Evolutionary conservation across 2,113 vertebrate species (phyloP), one percentile per base, ranked within the genome.

Genomic region (Cebidichthys violaceus): DNA sequence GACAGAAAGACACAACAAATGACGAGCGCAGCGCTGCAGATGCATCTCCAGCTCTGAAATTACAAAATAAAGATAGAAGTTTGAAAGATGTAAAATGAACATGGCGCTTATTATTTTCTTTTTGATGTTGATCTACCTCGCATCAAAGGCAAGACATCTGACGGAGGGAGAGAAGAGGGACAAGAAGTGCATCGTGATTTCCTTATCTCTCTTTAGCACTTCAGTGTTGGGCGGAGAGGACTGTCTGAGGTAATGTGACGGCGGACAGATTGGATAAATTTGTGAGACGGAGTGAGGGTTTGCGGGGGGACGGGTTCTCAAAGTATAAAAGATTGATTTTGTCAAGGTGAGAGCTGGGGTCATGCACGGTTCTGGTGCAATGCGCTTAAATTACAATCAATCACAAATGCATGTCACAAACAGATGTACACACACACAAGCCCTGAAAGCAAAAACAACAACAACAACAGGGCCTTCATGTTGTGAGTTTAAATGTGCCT

Each of bases 71-170:
- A 67, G 9, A 29, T 31, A 75, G 52, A 75, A 24, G 67, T 83
- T 82, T 66, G 64, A 81, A 73, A 80, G 77, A 85, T 75, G 79
- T 70, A 67, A 87, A 82, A 76, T 20, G 55, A 89, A 88, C 55
- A 55, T 6, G 27, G 0, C 13, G 31, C 65, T 45, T 54, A 20
- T 82, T 55, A 60, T 68, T 85, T 72, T 39, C 17, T 65, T 65
- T 64, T 85, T 90, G 75, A 57, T 43, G 74, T 10, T 62, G 57
- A 77, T 83, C 37, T 68, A 45, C 64, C 27, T 50, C 45, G 22
- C 62, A 74, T 91, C 82, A 88, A 79, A 88, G 50, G 65, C 31
- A 41, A 33, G 31, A 39, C 70, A 29, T 61, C 47, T 55, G 72
- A 83, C 29, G 13, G n/a, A 39, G n/a, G 41, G 22, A 17, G 18